Evolutionary conservation across 2,888 invertebrate genomes (phyloP).

Genomic region (Tridacna crocea): DNA sequence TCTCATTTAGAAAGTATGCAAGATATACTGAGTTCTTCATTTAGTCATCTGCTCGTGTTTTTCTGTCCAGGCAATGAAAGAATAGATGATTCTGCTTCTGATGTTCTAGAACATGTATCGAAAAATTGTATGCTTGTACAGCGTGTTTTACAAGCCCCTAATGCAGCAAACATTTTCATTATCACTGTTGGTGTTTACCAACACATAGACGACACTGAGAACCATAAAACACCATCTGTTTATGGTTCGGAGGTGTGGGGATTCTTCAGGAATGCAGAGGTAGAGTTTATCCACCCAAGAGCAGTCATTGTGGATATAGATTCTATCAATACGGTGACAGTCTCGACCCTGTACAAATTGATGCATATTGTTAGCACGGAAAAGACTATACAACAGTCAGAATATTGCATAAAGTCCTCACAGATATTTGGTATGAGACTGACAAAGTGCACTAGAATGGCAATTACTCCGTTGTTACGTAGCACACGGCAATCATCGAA

Average conservation of each 20-base stretch:
- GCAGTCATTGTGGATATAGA: conserved; percentile 32
- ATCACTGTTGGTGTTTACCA: background rate
- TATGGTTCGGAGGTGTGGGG: conserved; percentile 63
- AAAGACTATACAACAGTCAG: background rate
- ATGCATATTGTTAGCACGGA: background rate
- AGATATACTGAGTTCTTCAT: background rate
- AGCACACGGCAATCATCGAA: background rate
- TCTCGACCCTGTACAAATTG: background rate
- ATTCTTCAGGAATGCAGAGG: conserved; percentile 30
- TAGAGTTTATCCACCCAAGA: conserved; percentile 27
- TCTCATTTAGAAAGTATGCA: background rate
- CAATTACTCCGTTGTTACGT: background rate
- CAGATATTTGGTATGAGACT: background rate
- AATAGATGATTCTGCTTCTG: background rate
- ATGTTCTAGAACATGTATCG: background rate
- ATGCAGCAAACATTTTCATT: background rate
- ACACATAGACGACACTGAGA: background rate
- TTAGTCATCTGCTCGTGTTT: no score
- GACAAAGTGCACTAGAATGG: background rate
- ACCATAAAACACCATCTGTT: conserved; percentile 17
- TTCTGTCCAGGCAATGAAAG: no score
- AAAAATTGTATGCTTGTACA: background rate
- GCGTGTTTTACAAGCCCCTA: background rate
- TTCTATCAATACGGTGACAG: background rate
- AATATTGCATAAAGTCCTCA: background rate